A percentile compares a stretch with the other conserved stretches of the same genome.
Evolutionary conservation across 2,888 invertebrate species (phyloP).

Genomic region (Nomada lathburiana): DNA sequence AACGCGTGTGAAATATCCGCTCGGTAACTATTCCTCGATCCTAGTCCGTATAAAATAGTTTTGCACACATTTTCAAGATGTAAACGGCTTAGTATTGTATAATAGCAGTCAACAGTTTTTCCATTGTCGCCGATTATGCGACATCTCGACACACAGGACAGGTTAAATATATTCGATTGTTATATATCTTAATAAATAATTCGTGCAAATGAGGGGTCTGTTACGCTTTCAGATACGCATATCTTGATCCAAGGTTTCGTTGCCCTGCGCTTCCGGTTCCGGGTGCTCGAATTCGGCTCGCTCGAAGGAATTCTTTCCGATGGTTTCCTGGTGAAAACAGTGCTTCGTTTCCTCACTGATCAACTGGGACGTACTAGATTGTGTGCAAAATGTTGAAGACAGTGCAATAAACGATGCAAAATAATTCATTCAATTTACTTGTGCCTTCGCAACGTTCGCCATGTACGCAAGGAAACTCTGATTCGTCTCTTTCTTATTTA

Average conservation of each 20-base stretch:
- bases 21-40: neutral
- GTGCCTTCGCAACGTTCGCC: slow-evolving; percentile 52
- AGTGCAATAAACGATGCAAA: slow-evolving; percentile 6
- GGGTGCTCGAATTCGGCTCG: neutral
- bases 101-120: no score
- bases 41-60: neutral
- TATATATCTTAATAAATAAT: slow-evolving; percentile 50
- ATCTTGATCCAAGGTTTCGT: slow-evolving; percentile 26
- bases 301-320: neutral
- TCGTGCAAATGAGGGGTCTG: slow-evolving; percentile 27
- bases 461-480: slow-evolving; percentile 83
- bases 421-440: slow-evolving; percentile 43
- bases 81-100: neutral
- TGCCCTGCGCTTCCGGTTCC: slow-evolving; percentile 19
- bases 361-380: slow-evolving; percentile 4
- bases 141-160: neutral
- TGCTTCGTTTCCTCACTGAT: slow-evolving; percentile 40
- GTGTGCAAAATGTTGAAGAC: slow-evolving; percentile 27
- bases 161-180: slow-evolving; percentile 31
- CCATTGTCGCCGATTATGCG: no score
- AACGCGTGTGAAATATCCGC: neutral
- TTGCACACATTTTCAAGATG: neutral
- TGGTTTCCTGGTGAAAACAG: slow-evolving; percentile 50
- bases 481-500: slow-evolving; percentile 87
- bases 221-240: slow-evolving; percentile 38